These are phyloP conservation scores for Drosophila melanica DNA, from an alignment of 1,140 invertebrate species.

Conservation along the genomic window DNA sequence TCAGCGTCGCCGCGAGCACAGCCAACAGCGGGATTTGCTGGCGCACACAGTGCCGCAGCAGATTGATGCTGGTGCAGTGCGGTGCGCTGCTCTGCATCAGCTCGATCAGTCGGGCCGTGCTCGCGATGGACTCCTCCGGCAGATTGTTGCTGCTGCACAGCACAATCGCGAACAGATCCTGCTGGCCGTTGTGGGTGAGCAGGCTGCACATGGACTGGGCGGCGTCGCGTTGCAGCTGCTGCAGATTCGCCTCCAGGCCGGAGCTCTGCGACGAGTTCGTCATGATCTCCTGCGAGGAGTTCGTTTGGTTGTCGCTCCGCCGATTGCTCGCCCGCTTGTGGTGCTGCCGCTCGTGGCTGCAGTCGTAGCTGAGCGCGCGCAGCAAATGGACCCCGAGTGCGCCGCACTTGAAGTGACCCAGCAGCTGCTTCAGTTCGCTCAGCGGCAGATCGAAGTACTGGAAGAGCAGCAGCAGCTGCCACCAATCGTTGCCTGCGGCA, in stretches of 20 bases:
- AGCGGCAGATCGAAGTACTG: constrained; percentile 86
- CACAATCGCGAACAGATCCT: constrained; percentile 77
- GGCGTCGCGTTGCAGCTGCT: constrained; percentile 38
- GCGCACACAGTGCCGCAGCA: constrained; percentile 75
- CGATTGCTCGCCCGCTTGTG: constrained; percentile 56
- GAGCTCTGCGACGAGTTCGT: constrained; percentile 67
- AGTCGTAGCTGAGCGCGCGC: constrained; percentile 69
- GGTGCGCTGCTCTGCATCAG: constrained; percentile 46
- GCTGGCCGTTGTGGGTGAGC: constrained; percentile 39
- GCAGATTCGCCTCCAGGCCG: constrained; percentile 49
- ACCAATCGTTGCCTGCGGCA: constrained; percentile 85
- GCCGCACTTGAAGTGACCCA: constrained; percentile 81
- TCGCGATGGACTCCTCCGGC: constrained; percentile 47
- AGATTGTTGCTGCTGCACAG: constrained; percentile 58
- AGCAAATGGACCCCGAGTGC: constrained; percentile 84
- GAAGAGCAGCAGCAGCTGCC: constrained; percentile 85
- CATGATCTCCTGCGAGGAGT: constrained; percentile 73
- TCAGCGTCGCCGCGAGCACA: constrained; percentile 85
- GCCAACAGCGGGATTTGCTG: constrained; percentile 85
- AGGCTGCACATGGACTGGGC: constrained; percentile 55
- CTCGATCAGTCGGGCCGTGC: constrained; percentile 52
- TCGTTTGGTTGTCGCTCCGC: constrained; percentile 50
- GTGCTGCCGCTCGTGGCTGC: constrained; percentile 48
- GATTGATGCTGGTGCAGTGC: constrained; percentile 83
- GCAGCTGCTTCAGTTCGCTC: constrained; percentile 84